Conservation (phyloP, 2,888 invertebrate species). For the Himalopsyche kuldschensis region DNA sequence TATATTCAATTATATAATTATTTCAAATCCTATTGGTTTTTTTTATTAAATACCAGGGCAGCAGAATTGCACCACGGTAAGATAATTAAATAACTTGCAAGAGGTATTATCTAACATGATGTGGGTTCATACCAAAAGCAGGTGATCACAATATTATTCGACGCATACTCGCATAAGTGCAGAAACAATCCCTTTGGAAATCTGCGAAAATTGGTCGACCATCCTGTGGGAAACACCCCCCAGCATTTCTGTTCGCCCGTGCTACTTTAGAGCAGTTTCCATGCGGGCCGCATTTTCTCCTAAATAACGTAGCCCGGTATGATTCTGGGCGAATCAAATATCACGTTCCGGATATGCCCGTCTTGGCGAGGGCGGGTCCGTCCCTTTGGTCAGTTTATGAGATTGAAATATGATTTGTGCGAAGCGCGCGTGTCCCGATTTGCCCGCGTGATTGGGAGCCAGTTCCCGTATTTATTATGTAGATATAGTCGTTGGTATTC, state of each 20-base stretch:
- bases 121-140: background rate
- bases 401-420: constrained; percentile 41
- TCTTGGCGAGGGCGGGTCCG: constrained; percentile 16
- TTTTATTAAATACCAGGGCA: too few species aligned
- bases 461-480: constrained; percentile 36
- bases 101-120: too few species aligned
- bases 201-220: constrained; percentile 51
- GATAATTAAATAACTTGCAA: too few species aligned
- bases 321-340: constrained; percentile 37
- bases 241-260: constrained; percentile 33
- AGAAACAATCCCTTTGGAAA: constrained; percentile 50
- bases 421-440: constrained; percentile 37
- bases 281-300: constrained; percentile 53
- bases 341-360: constrained; percentile 32
- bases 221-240: constrained; percentile 34
- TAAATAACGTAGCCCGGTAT: constrained; percentile 46
- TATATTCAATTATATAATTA: too few species aligned
- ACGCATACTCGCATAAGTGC: background rate
- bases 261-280: constrained; percentile 54
- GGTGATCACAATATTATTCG: background rate
- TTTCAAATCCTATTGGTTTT: too few species aligned
- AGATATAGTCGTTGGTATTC: constrained; percentile 40
- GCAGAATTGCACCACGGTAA: too few species aligned
- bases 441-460: constrained; percentile 36
- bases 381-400: constrained; percentile 40